Percentiles rank a stretch among this genome's conserved stretches.
phyloP scores from a whole-genome alignment of 2,888 invertebrate genomes.

The Litoditis marina region DNA sequence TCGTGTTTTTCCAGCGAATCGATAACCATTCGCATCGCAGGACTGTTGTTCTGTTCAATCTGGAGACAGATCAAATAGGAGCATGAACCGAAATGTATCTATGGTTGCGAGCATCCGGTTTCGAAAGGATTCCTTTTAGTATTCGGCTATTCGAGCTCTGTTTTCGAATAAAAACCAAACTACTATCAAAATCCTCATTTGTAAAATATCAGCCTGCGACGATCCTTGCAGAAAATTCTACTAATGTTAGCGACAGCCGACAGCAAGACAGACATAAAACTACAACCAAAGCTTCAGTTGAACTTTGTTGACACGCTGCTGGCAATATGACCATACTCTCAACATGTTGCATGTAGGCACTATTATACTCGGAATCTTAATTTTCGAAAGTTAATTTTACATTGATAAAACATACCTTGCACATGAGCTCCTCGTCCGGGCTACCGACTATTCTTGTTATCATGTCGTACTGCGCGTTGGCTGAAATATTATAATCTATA shows the following conservation, averaged over 20 bases:
- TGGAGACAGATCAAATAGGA: neutral
- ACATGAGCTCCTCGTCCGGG: constrained; percentile 48
- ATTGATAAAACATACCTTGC: constrained; percentile 38
- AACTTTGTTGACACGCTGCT: neutral
- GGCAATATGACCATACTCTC: neutral
- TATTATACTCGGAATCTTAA: too few relatives aligned
- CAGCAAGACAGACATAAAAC: too few relatives aligned
- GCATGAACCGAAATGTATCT: neutral
- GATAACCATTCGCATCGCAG: constrained; percentile 41
- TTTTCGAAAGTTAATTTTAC: neutral
- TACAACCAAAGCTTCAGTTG: neutral
- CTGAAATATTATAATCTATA: constrained; percentile 22
- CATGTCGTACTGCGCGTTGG: constrained; percentile 48
- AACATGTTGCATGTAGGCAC: neutral
- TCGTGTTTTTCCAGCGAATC: constrained; percentile 28
- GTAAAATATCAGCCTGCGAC: too few relatives aligned
- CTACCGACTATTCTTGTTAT: constrained; percentile 55
- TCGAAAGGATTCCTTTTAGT: too few relatives aligned
- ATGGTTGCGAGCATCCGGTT: too few relatives aligned
- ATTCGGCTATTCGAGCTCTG: too few relatives aligned
- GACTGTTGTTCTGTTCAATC: constrained; percentile 48
- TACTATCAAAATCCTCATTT: too few relatives aligned
- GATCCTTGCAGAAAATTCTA: too few relatives aligned
- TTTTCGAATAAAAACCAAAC: too few relatives aligned
- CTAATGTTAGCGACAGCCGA: too few relatives aligned